These are phyloP conservation scores for Drosophila setosimentum DNA, from an alignment of 2,888 invertebrate genomes.

Conservation along the genomic window DNA sequence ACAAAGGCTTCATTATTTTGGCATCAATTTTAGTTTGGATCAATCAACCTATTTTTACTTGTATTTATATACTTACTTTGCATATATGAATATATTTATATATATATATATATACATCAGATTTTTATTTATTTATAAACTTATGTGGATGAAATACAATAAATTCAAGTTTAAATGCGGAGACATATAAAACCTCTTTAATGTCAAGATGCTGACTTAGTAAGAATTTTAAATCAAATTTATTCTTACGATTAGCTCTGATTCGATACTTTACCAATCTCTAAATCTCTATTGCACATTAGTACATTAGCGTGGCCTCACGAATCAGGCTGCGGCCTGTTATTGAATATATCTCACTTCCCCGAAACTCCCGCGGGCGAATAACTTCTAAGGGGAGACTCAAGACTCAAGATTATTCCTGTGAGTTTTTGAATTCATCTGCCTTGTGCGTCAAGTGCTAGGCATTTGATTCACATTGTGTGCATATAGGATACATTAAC, in stretches of 20 bases:
- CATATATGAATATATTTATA: background rate
- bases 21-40: background rate
- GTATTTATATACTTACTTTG: background rate
- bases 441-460: background rate
- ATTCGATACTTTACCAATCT: conserved; percentile 9
- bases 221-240: no score
- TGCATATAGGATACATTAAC: background rate
- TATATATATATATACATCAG: no score
- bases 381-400: background rate
- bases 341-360: background rate
- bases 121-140: background rate
- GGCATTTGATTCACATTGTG: background rate
- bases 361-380: background rate
- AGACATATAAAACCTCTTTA: no score
- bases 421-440: background rate
- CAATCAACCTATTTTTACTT: background rate
- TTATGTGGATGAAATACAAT: background rate
- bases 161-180: background rate
- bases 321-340: background rate
- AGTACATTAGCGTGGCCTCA: no score
- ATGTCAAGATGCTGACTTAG: no score
- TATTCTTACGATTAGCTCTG: background rate
- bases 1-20: conserved; percentile 2
- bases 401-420: background rate
- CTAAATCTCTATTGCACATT: conserved; percentile 2